phyloP scores from a whole-genome alignment of 2,797 vertebrate genomes.

The Pseudocheirus occidentalis region DNA sequence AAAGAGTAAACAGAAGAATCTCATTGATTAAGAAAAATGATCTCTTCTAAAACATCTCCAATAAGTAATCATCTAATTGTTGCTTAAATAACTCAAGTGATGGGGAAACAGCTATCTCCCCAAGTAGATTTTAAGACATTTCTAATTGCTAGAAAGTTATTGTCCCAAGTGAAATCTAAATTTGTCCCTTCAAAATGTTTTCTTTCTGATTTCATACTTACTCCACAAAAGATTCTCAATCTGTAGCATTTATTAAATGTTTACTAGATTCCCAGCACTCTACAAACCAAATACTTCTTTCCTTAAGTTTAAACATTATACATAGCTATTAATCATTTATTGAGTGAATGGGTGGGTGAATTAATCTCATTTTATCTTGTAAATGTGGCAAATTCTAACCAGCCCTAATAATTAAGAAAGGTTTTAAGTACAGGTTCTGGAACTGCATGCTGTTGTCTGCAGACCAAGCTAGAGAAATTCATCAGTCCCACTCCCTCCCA shows the following conservation, averaged over 20 bases:
- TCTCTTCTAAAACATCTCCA: not conserved
- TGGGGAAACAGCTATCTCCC: not conserved
- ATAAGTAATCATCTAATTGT: not conserved
- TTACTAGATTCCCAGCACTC: not conserved
- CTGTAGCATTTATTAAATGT: not conserved
- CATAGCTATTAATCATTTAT: not conserved
- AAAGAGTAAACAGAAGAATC: too few species aligned
- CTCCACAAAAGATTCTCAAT: not conserved
- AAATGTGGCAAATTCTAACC: not conserved
- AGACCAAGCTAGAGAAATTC: not conserved
- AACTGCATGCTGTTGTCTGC: not conserved
- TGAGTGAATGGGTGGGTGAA: not conserved
- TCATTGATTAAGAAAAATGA: not conserved
- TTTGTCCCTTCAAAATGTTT: not conserved
- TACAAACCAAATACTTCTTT: not conserved
- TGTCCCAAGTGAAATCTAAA: not conserved
- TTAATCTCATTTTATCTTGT: not conserved
- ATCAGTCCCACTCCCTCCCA: not conserved
- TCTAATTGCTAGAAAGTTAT: not conserved
- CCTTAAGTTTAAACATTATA: not conserved
- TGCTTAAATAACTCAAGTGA: not conserved
- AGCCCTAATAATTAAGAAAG: not conserved
- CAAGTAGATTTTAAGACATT: not conserved
- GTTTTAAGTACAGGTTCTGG: not conserved
- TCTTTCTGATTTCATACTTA: not conserved